Conservation (phyloP, 2,888 invertebrate species). For the Heteropelma amictum region DNA sequence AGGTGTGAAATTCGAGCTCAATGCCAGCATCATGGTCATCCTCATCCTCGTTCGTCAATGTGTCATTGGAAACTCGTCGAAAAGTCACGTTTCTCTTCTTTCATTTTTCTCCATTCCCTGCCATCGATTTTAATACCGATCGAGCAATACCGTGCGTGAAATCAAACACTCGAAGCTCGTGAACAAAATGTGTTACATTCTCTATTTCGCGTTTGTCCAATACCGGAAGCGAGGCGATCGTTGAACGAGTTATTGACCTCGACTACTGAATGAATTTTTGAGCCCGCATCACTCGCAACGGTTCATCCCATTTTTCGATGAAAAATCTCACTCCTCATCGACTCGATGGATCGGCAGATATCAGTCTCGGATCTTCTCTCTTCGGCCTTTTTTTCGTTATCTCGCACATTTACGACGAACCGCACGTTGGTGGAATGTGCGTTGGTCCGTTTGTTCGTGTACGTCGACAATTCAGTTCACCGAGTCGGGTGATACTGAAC, state of each 20-base stretch:
- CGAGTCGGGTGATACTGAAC: conserved; percentile 53
- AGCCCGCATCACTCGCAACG: background rate
- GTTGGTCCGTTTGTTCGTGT: background rate
- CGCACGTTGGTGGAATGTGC: background rate
- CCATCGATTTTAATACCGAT: background rate
- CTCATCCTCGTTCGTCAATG: background rate
- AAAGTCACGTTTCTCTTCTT: background rate
- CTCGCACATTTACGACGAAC: background rate
- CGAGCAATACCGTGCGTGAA: background rate
- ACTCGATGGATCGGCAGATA: background rate
- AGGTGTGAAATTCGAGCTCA: conserved; percentile 16
- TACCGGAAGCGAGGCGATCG: too few relatives aligned
- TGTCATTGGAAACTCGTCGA: background rate
- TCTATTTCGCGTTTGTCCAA: background rate
- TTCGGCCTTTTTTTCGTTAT: background rate
- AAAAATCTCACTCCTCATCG: background rate
- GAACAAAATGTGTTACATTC: background rate
- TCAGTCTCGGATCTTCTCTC: background rate
- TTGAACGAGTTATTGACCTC: conserved; percentile 34
- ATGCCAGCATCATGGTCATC: conserved; percentile 2
- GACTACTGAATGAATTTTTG: conserved; percentile 10
- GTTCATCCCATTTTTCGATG: background rate
- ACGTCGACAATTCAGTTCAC: conserved; percentile 26
- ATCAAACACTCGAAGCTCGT: background rate
- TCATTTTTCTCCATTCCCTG: background rate